phyloP scores from a whole-genome alignment of 2,113 vertebrate genomes.

The Hystrix brachyura region DNA sequence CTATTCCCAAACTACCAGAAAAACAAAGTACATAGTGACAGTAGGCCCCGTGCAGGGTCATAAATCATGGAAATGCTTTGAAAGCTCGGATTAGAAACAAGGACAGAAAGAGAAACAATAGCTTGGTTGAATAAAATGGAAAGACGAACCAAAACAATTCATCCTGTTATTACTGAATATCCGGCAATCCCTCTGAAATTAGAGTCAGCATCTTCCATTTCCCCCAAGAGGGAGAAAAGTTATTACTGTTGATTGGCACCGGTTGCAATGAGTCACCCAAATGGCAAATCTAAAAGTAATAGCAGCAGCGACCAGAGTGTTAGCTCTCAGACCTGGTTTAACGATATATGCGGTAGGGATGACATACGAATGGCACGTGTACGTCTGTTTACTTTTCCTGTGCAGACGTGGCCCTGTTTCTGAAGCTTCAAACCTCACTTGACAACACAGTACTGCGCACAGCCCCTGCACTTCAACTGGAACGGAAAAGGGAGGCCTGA shows the following conservation, averaged over 20 bases:
- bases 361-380: background rate
- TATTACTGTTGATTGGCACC: background rate
- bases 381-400: background rate
- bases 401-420: background rate
- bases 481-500: background rate
- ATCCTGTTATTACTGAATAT: background rate
- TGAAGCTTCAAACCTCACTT: background rate
- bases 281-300: background rate
- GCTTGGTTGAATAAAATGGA: conserved; percentile 6
- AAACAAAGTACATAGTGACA: background rate
- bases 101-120: background rate
- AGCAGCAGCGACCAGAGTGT: background rate
- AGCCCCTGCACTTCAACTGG: background rate
- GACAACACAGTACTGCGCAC: background rate
- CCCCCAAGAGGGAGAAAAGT: background rate
- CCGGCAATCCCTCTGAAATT: background rate
- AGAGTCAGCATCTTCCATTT: conserved; percentile 32
- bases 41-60: background rate
- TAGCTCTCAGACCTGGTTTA: background rate
- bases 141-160: background rate
- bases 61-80: background rate
- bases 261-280: background rate
- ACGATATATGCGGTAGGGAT: background rate
- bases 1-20: background rate
- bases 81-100: background rate